These are phyloP conservation scores for Adelognathus sp. DNA, from an alignment of 2,888 invertebrate species.

Conservation along the genomic window DNA sequence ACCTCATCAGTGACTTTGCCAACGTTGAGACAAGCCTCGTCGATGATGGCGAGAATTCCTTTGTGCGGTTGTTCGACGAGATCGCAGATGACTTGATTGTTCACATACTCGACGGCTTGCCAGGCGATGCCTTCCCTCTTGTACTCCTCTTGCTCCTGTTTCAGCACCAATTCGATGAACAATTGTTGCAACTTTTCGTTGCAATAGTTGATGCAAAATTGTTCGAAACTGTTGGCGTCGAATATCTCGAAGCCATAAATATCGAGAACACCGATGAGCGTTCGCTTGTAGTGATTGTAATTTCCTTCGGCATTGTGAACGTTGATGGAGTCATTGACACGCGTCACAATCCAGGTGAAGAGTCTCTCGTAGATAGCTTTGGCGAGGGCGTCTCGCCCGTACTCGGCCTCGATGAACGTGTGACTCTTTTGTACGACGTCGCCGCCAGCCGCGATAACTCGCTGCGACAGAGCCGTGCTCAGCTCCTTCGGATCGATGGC, in stretches of 20 bases:
- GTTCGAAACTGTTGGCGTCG: conserved; percentile 98
- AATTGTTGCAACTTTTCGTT: conserved; percentile 99
- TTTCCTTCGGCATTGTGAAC: conserved; percentile 83
- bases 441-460: conserved; percentile 96
- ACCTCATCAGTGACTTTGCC: conserved; percentile 91
- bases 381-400: conserved; percentile 95
- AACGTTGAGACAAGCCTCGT: conserved; percentile 98
- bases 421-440: conserved; percentile 96
- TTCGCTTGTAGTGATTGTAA: conserved; percentile 85
- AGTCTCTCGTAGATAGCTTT: conserved; percentile 98
- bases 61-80: conserved; percentile 96
- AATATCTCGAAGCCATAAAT: conserved; percentile 99
- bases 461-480: conserved; percentile 89
- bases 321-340: conserved; percentile 95
- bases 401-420: conserved; percentile 91
- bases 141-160: conserved; percentile 99
- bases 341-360: conserved; percentile 96
- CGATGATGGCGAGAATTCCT: conserved; percentile 96
- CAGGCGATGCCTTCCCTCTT: conserved; percentile 97
- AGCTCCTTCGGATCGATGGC: conserved; percentile 85
- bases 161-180: conserved; percentile 97
- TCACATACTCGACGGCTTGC: conserved; percentile 97
- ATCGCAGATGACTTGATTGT: conserved; percentile 98
- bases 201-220: conserved; percentile 99
- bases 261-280: conserved; percentile 96